Conservation (phyloP, 35 echinoderm and acorn worm genomes). For the Heliocidaris erythrogramma region DNA sequence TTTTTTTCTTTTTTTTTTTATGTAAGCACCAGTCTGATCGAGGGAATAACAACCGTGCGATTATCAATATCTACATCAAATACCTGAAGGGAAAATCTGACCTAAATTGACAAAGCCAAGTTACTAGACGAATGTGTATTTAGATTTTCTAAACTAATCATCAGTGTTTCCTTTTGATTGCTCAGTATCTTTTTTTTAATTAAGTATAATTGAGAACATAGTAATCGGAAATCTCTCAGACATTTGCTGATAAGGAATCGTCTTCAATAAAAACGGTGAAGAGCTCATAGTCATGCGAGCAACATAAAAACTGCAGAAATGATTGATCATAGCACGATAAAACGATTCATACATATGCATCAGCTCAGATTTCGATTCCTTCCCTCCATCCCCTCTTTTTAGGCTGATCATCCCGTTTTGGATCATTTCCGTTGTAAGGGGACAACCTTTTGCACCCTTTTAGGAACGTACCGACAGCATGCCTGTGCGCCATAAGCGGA, state of each 20-base stretch:
- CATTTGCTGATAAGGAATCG: not conserved
- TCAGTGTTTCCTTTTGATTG: no score
- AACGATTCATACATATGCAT: not conserved
- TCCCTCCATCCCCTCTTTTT: not conserved
- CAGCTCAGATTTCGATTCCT: not conserved
- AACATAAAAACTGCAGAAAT: not conserved
- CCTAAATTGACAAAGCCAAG: no score
- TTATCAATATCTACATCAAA: no score
- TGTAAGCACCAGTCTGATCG: no score
- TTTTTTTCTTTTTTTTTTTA: no score
- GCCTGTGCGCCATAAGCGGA: not conserved
- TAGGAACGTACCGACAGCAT: not conserved
- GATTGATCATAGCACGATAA: not conserved
- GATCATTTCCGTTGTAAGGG: not conserved
- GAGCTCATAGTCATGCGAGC: not conserved
- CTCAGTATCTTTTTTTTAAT: no score
- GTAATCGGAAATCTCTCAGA: not conserved
- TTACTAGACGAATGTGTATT: no score
- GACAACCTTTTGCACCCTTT: not conserved
- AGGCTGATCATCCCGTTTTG: not conserved
- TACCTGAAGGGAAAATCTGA: no score
- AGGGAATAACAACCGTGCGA: no score
- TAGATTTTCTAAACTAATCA: no score
- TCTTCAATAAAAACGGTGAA: not conserved
- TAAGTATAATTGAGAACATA: no score